Conservation (phyloP, 2,888 invertebrate species). For the Thecocarcelia acutangulata region DNA sequence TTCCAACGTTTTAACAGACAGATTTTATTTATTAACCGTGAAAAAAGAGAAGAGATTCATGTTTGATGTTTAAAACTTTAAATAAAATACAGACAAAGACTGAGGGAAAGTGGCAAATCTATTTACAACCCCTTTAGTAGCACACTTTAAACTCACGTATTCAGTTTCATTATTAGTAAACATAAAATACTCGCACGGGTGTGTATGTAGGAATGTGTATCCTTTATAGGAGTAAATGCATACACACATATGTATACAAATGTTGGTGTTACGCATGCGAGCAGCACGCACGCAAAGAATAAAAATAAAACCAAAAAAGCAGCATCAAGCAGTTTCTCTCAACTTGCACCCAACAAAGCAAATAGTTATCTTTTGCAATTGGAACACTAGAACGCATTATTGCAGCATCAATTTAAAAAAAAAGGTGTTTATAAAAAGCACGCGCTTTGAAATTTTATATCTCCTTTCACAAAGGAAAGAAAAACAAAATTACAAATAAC, state of each 20-base stretch:
- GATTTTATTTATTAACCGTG: constrained; percentile 21
- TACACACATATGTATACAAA: not conserved
- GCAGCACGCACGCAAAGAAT: constrained; percentile 58
- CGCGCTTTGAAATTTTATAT: constrained; percentile 63
- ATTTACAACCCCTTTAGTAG: constrained; percentile 44
- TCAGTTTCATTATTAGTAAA: constrained; percentile 43
- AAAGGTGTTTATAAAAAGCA: constrained; percentile 61
- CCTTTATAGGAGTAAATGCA: not conserved
- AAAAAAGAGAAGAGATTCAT: constrained; percentile 21
- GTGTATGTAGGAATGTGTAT: constrained; percentile 2
- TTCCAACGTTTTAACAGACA: constrained; percentile 1
- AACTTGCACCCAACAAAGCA: constrained; percentile 43
- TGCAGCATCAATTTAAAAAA: constrained; percentile 13
- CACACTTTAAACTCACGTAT: constrained; percentile 65
- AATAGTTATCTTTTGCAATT: constrained; percentile 43
- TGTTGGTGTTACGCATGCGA: constrained; percentile 61
- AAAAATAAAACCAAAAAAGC: constrained; percentile 2
- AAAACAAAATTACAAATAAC: constrained; percentile 1
- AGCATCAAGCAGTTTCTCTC: constrained; percentile 34
- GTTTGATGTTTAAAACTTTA: constrained; percentile 47
- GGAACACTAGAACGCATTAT: not conserved
- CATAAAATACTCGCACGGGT: not conserved
- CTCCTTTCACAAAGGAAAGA: constrained; percentile 31
- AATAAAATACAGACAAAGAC: constrained; percentile 24
- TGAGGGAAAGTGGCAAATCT: constrained; percentile 27